phyloP scores from a whole-genome alignment of 1,140 invertebrate genomes.

The Halesus radiatus region DNA sequence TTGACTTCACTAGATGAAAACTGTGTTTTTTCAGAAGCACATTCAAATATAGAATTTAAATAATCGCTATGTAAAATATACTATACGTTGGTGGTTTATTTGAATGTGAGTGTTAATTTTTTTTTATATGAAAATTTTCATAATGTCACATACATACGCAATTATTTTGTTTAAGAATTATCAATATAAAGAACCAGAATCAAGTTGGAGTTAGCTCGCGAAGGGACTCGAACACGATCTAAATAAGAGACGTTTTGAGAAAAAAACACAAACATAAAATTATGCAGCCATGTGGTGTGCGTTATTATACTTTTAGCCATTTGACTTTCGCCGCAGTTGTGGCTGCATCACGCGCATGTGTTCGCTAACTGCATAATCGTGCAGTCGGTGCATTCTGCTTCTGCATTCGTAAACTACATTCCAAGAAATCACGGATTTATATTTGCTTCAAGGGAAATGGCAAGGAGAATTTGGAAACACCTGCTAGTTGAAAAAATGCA shows the following conservation, averaged over 20 bases:
- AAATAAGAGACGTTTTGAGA: not conserved
- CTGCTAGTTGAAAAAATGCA: not conserved
- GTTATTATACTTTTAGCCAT: not conserved
- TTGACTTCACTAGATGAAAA: no score
- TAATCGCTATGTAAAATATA: no score
- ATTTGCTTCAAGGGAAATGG: not conserved
- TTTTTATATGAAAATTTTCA: no score
- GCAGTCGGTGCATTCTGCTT: not conserved
- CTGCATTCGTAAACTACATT: not conserved
- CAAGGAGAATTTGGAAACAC: not conserved
- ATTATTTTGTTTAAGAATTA: no score
- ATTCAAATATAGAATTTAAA: no score
- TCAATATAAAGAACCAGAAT: no score
- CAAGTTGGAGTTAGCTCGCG: no score
- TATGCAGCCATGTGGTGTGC: constrained; percentile 4
- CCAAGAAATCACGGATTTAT: constrained; percentile 1
- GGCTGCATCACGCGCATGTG: not conserved
- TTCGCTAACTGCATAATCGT: not conserved
- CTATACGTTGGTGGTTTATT: no score
- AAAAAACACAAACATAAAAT: not conserved
- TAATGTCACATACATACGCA: no score
- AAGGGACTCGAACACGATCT: not conserved
- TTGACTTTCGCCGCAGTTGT: not conserved
- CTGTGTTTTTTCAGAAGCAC: no score
- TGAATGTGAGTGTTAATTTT: no score